Percentiles rank a stretch among this genome's conserved stretches.
Conservation (phyloP, 1,140 invertebrate species). For the Lepidurus packardi region DNA sequence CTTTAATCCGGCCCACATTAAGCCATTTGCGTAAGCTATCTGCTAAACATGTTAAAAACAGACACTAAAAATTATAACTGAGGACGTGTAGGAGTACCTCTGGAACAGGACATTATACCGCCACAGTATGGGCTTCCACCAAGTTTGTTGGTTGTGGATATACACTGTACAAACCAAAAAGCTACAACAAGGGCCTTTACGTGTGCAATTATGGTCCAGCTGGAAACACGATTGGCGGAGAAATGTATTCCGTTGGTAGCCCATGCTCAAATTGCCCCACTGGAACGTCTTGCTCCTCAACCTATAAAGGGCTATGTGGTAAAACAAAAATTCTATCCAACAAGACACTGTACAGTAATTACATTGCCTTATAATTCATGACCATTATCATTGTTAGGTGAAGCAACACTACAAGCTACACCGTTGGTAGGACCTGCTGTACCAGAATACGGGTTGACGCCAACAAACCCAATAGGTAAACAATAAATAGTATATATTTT, state of each 20-base stretch:
- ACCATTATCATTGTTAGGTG: too few species aligned
- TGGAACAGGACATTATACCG: constrained; percentile 37
- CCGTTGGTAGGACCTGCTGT: too few species aligned
- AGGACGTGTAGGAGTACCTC: neutral
- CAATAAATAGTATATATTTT: too few species aligned
- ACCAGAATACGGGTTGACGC: too few species aligned
- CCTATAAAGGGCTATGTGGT: constrained; percentile 25
- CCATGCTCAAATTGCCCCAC: constrained; percentile 35
- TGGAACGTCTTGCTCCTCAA: constrained; percentile 29
- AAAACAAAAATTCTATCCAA: neutral
- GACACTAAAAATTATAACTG: neutral
- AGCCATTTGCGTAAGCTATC: constrained; percentile 34
- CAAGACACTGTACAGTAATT: too few species aligned
- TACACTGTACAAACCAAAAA: constrained; percentile 24
- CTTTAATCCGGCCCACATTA: constrained; percentile 26
- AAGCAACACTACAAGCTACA: too few species aligned
- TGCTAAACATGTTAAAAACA: neutral
- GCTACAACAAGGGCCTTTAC: constrained; percentile 33
- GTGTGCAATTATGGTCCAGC: constrained; percentile 38
- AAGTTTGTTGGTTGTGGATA: constrained; percentile 37
- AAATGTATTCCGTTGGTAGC: constrained; percentile 35
- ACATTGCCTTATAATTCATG: too few species aligned
- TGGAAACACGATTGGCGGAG: constrained; percentile 33
- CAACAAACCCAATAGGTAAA: too few species aligned
- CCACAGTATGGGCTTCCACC: constrained; percentile 37